phyloP scores from a whole-genome alignment of 2,797 vertebrate genomes.

The Enteromius trimaculatus region DNA sequence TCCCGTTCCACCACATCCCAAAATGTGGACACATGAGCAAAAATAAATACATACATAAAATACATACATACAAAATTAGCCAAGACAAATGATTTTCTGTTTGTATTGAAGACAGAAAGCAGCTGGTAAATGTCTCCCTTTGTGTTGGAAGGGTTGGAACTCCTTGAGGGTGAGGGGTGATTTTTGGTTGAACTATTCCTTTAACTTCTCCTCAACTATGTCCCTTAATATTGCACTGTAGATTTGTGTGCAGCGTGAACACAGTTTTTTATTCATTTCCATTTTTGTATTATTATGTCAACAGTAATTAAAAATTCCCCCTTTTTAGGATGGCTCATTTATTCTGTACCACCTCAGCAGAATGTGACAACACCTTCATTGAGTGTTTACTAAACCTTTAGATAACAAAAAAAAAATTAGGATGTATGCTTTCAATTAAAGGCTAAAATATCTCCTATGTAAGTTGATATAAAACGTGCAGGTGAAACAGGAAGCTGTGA shows the following conservation, averaged over 20 bases:
- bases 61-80: no score
- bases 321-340: constrained; percentile 50
- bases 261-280: constrained; percentile 6
- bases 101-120: no score
- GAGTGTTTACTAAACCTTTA: constrained; percentile 10
- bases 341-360: constrained; percentile 18
- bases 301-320: constrained; percentile 60
- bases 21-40: no score
- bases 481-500: constrained; percentile 52
- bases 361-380: background rate
- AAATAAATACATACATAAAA: no score
- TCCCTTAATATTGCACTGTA: background rate
- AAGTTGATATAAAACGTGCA: constrained; percentile 21
- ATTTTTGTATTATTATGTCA: constrained; percentile 65
- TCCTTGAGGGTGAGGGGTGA: no score
- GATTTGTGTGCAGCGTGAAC: background rate
- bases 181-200: no score
- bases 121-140: no score
- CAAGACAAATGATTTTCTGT: no score
- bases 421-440: constrained; percentile 22
- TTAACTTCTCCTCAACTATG: background rate
- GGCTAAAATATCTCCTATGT: constrained; percentile 13
- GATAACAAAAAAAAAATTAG: background rate
- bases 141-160: no score
- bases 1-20: no score